phyloP scores from a whole-genome alignment of 2,797 vertebrate species.

The Helicolenus hilgendorfi region DNA sequence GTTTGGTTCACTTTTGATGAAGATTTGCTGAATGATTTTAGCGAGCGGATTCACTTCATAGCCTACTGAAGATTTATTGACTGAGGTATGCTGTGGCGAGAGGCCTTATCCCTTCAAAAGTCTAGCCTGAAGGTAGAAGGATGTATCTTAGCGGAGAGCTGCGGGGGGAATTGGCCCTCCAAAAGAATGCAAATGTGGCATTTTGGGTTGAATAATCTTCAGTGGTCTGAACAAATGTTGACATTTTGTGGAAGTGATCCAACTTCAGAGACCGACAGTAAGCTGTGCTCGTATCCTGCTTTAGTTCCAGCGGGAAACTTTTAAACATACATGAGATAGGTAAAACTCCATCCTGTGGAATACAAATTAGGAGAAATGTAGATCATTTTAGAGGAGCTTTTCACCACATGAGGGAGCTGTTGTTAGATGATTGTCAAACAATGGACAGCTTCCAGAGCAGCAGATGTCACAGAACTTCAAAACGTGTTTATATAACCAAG shows the following conservation, averaged over 20 bases:
- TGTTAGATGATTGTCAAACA: constrained; percentile 39
- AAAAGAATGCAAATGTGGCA: constrained; percentile 83
- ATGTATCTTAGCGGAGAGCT: constrained; percentile 51
- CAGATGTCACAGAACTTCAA: neutral
- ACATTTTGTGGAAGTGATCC: constrained; percentile 60
- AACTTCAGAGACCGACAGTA: constrained; percentile 34
- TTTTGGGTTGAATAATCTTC: constrained; percentile 70
- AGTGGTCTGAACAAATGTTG: constrained; percentile 69
- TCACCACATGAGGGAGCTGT: constrained; percentile 76
- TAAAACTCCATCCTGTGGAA: neutral
- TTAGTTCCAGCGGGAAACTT: constrained; percentile 6
- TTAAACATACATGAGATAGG: neutral
- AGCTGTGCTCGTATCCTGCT: neutral
- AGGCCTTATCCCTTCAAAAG: constrained; percentile 42
- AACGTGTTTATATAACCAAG: neutral
- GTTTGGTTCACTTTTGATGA: neutral
- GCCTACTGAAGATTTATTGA: constrained; percentile 22
- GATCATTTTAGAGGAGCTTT: neutral
- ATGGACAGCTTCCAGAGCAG: neutral
- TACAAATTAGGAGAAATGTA: neutral
- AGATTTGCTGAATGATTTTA: constrained; percentile 12
- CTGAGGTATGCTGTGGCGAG: constrained; percentile 9
- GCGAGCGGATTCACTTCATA: constrained; percentile 5
- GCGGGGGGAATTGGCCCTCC: constrained; percentile 26
- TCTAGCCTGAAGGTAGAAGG: constrained; percentile 52